These are phyloP conservation scores for Crioceris asparagi DNA, from an alignment of 2,888 invertebrate species.

Conservation along the genomic window DNA sequence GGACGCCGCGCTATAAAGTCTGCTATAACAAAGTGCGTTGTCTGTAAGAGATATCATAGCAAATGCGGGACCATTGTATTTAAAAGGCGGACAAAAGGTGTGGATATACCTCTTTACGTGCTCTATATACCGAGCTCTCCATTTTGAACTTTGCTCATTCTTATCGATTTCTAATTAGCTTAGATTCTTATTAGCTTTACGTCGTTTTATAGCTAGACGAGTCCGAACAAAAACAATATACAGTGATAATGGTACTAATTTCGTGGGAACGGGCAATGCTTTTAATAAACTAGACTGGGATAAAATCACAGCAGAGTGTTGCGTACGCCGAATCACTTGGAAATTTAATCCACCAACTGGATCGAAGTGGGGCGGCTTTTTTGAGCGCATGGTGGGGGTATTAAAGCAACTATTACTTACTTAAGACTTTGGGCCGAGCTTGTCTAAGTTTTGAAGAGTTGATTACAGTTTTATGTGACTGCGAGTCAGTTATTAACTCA, in stretches of 20 bases:
- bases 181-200: conserved; percentile 27
- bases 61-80: conserved; percentile 27
- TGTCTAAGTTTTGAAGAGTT: conserved; percentile 17
- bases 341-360: conserved; percentile 32
- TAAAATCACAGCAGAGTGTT: conserved; percentile 13
- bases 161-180: conserved; percentile 23
- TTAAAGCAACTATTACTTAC: too few species aligned
- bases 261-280: conserved; percentile 4
- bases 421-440: conserved; percentile 28
- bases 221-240: conserved; percentile 18
- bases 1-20: too few species aligned
- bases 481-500: too few species aligned
- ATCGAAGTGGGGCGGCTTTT: too few species aligned
- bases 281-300: conserved; percentile 12
- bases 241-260: conserved; percentile 12
- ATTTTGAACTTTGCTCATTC: conserved; percentile 11
- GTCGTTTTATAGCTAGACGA: conserved; percentile 26
- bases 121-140: conserved; percentile 13
- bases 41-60: conserved; percentile 3
- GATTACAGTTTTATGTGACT: too few species aligned
- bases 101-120: conserved; percentile 15
- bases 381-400: too few species aligned
- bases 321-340: conserved; percentile 20
- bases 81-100: conserved; percentile 16
- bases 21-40: too few species aligned